These are phyloP conservation scores for Hippocampus guttulatus DNA, from an alignment of 2,113 vertebrate species.

Conservation along the genomic window DNA sequence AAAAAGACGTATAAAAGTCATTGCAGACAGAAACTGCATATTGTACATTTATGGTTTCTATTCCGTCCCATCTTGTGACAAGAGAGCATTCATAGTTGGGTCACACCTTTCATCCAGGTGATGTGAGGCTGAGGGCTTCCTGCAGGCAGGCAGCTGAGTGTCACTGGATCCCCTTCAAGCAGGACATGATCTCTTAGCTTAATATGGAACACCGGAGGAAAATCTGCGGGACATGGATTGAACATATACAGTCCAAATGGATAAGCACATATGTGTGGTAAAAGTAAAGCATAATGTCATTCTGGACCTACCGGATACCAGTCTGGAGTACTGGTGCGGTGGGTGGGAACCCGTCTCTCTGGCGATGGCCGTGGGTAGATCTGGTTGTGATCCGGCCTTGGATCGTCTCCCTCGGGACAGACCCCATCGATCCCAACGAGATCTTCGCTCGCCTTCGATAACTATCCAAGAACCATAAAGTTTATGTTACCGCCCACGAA, in stretches of 20 bases:
- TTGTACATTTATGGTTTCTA: background rate
- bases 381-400: constrained; percentile 85
- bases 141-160: constrained; percentile 91
- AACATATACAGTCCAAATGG: background rate
- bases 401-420: constrained; percentile 80
- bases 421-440: constrained; percentile 91
- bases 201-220: constrained; percentile 93
- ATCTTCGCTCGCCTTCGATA: constrained; percentile 69
- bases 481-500: background rate
- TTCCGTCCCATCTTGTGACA: background rate
- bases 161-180: constrained; percentile 90
- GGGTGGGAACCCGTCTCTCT: constrained; percentile 74
- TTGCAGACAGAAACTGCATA: background rate
- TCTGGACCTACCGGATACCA: constrained; percentile 80
- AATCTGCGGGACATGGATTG: constrained; percentile 74
- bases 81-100: background rate
- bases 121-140: constrained; percentile 88
- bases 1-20: background rate
- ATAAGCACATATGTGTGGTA: background rate
- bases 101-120: constrained; percentile 89
- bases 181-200: constrained; percentile 95
- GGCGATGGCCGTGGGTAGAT: constrained; percentile 80
- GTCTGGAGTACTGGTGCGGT: constrained; percentile 74
- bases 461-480: constrained; percentile 29
- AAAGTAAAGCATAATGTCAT: background rate